Conservation (phyloP, 2,888 invertebrate species). For the Microctonus aethiopoides region DNA sequence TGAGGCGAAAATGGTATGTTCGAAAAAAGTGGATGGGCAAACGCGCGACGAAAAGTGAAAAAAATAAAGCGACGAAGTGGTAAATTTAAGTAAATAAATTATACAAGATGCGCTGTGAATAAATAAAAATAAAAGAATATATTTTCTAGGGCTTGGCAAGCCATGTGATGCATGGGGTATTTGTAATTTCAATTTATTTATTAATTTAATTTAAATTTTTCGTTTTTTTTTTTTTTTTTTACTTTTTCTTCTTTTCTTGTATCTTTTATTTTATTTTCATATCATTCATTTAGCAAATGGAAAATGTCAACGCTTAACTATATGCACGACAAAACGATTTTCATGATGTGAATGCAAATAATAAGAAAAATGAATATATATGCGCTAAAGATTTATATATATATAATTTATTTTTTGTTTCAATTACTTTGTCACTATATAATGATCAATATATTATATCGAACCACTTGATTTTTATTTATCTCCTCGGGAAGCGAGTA, state of each 20-base stretch:
- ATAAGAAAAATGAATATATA: slow-evolving; percentile 23
- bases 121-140: slow-evolving; percentile 24
- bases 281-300: background rate
- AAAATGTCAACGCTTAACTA: slow-evolving; percentile 18
- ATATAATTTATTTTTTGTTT: background rate
- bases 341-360: slow-evolving; percentile 10
- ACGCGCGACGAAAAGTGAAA: background rate
- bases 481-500: slow-evolving; percentile 6
- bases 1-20: slow-evolving; percentile 9
- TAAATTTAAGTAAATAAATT: background rate
- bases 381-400: slow-evolving; percentile 28
- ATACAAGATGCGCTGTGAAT: slow-evolving; percentile 6
- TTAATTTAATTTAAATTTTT: background rate
- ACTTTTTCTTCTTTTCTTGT: background rate
- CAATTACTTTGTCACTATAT: background rate
- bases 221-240: background rate
- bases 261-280: too few species aligned
- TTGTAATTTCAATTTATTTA: background rate
- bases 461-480: slow-evolving; percentile 41
- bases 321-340: slow-evolving; percentile 21
- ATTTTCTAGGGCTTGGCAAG: slow-evolving; percentile 16
- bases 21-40: background rate
- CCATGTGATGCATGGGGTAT: slow-evolving; percentile 18
- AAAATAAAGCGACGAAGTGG: background rate
- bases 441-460: slow-evolving; percentile 35